Evolutionary conservation across 1,140 invertebrate species (phyloP), one percentile per base, ranked within the genome.

Genomic region (Batillaria attramentaria): DNA sequence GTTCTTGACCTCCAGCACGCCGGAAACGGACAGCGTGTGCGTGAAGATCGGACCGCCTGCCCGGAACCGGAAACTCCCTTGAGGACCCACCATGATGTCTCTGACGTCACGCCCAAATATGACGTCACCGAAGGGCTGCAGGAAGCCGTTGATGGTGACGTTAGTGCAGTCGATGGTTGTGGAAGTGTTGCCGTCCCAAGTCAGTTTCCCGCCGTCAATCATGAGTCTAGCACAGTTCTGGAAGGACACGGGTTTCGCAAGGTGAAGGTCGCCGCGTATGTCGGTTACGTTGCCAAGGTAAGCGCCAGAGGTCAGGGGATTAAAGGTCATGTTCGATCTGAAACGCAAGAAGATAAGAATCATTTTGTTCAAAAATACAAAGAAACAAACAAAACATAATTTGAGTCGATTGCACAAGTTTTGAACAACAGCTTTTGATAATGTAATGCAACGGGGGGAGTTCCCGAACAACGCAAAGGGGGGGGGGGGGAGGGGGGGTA

Each of bases 101-200:
- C 66, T 72, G 54, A 74, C 72, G 31, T 81, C 81, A 39, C 33
- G 5, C 28, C 82, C 83, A 70, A 86, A 86, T 20, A 78, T 79
- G 3, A 84, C 50, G 16, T 68, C 72, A 20, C 82, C 82, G 16
- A 84, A 79, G 20, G 82, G 62, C 37, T 85, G 86, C 16, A 50
- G 54, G 16, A 75, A 18, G 39, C 85, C 82, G 72, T 87, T 85
- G 43, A 87, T 81, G 35, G 75, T 84, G 35, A 87, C 79, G 54
- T 72, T 78, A n/a, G 42, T 62, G 79, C 86, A 87, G 77, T 85
- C 81, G 31, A 87, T 31, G 33, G 75, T 81, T 18, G 85, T 81
- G 8, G 78, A 76, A 28, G 57, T 50, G 28, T 72, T 75, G 16
- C 69, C 50, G 33, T 80, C 62, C 85, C 86, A 85, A 13, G 60